Percentiles rank a stretch among this genome's conserved stretches.
Evolutionary conservation across 2,113 vertebrate genomes (phyloP).

Genomic region (Dissostichus mawsoni): DNA sequence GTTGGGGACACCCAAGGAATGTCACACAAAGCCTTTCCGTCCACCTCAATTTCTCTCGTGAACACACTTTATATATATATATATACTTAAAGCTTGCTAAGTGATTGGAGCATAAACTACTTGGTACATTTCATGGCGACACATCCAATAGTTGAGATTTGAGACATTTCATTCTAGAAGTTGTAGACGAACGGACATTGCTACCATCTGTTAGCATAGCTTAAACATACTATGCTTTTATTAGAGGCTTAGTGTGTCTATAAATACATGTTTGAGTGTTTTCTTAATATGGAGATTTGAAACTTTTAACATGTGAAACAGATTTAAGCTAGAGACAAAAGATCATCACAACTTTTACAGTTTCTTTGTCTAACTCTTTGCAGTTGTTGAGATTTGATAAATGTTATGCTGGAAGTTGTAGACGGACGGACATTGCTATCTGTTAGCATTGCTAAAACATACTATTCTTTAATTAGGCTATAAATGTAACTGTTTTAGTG

Average conservation of each 20-base stretch:
- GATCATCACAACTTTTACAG: background rate
- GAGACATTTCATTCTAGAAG: background rate
- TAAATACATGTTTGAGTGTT: background rate
- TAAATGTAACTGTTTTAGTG: background rate
- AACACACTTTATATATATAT: background rate
- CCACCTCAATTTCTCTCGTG: slow-evolving; percentile 20
- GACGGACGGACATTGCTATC: background rate
- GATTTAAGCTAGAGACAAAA: background rate
- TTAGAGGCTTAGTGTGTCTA: background rate
- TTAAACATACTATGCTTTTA: background rate
- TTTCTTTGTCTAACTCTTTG: background rate
- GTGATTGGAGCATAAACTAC: background rate
- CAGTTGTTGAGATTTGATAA: background rate
- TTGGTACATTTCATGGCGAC: background rate
- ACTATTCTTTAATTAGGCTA: background rate
- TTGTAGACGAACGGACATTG: background rate
- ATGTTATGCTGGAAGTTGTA: background rate
- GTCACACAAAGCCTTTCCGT: slow-evolving; percentile 2
- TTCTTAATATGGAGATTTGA: background rate
- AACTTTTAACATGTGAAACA: background rate
- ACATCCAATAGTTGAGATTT: background rate
- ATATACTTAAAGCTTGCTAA: background rate
- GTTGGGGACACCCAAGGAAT: slow-evolving; percentile 18
- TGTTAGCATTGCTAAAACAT: background rate
- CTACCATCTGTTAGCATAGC: background rate